These are phyloP conservation scores for Lycopodina hypogea DNA, from an alignment of 37 sponge, comb jelly and placozoan species.

Conservation along the genomic window DNA sequence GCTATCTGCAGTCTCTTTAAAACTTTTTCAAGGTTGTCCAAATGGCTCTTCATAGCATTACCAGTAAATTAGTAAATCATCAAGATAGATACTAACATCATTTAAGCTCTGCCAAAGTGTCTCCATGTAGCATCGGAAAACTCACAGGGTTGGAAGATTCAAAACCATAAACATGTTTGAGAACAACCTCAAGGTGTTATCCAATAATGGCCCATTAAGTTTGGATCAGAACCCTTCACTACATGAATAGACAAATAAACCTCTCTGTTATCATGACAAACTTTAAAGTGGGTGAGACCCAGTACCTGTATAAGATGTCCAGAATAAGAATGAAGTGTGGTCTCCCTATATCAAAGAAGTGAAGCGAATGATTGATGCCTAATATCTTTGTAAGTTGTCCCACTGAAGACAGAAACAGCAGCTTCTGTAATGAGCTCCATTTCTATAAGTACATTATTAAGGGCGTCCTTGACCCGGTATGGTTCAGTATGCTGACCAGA, in stretches of 20 bases:
- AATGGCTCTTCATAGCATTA: neutral
- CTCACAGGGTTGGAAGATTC: neutral
- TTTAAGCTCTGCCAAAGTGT: neutral
- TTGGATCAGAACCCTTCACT: conserved; percentile 39
- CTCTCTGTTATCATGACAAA: conserved; percentile 8
- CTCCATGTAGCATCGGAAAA: neutral
- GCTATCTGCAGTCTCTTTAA: neutral
- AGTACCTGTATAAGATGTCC: conserved; percentile 29
- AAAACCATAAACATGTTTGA: neutral
- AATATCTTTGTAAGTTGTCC: neutral
- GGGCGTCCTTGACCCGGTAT: neutral
- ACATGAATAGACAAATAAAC: conserved; percentile 3
- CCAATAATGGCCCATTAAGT: conserved; percentile 52
- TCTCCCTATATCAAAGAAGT: neutral
- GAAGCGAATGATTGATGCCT: neutral
- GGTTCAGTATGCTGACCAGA: conserved; percentile 8
- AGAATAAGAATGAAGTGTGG: conserved; percentile 29
- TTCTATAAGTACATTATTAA: conserved; percentile 12
- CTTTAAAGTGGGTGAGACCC: conserved; percentile 19
- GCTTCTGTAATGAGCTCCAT: conserved; percentile 43
- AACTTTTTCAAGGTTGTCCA: neutral
- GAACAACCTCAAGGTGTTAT: neutral
- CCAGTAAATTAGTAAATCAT: neutral
- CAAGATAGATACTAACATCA: neutral
- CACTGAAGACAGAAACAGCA: conserved; percentile 18